These are phyloP conservation scores for Lota lota DNA, from an alignment of 2,113 vertebrate species.

Conservation along the genomic window DNA sequence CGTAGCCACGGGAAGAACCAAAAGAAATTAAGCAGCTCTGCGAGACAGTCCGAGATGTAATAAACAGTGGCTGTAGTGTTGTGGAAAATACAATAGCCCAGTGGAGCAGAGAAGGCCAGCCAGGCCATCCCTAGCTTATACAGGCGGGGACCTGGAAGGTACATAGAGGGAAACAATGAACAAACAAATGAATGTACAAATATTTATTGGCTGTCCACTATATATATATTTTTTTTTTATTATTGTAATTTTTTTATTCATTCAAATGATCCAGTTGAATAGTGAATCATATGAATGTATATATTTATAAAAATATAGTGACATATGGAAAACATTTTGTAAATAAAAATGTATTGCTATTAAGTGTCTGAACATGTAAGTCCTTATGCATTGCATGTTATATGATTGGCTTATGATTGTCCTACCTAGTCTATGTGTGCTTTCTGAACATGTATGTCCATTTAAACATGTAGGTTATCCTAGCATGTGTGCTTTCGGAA, in stretches of 20 bases:
- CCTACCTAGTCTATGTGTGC: too few relatives aligned
- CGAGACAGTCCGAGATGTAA: slow-evolving; percentile 73
- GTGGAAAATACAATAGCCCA: slow-evolving; percentile 77
- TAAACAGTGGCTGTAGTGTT: slow-evolving; percentile 79
- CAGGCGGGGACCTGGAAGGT: slow-evolving; percentile 67
- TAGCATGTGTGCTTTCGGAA: slow-evolving; percentile 38
- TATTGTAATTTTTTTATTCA: too few relatives aligned
- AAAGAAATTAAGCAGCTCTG: slow-evolving; percentile 76
- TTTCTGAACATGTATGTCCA: not conserved
- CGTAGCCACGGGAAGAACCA: slow-evolving; percentile 80
- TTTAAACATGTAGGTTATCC: not conserved
- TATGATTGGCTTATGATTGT: slow-evolving; percentile 21
- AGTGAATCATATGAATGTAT: too few relatives aligned
- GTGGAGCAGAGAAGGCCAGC: slow-evolving; percentile 79
- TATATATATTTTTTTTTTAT: too few relatives aligned
- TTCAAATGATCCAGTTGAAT: not conserved
- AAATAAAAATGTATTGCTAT: not conserved
- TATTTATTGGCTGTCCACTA: not conserved
- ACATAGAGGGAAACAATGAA: not conserved
- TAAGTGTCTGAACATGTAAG: too few relatives aligned
- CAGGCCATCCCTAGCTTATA: slow-evolving; percentile 79
- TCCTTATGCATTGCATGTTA: not conserved
- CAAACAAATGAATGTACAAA: not conserved
- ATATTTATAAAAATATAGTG: not conserved
- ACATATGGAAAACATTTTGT: not conserved